phyloP scores from a whole-genome alignment of 2,888 invertebrate genomes.

The Furcula furcula region DNA sequence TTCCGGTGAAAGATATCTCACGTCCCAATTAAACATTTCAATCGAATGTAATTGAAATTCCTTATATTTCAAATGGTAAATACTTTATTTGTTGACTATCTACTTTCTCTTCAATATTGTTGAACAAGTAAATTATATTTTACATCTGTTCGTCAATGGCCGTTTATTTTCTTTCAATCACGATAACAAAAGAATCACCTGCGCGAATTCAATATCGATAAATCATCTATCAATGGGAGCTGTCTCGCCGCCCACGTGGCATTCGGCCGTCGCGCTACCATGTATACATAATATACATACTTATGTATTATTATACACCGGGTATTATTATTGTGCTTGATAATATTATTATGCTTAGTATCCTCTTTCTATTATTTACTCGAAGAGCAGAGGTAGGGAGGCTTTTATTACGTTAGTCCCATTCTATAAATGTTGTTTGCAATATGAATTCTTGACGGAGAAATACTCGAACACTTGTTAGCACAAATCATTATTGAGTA shows the following conservation, averaged over 20 bases:
- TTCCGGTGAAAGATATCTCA: slow-evolving; percentile 30
- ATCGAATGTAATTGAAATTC: slow-evolving; percentile 31
- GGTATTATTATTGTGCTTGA: no score
- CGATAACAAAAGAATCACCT: slow-evolving; percentile 41
- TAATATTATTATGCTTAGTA: no score
- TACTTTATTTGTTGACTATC: slow-evolving; percentile 14
- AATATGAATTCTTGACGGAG: slow-evolving; percentile 15
- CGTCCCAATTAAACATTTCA: slow-evolving; percentile 27
- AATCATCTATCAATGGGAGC: slow-evolving; percentile 53
- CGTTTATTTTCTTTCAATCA: slow-evolving; percentile 28
- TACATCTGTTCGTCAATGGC: slow-evolving; percentile 20
- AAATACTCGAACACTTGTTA: slow-evolving; percentile 20
- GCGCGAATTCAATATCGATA: slow-evolving; percentile 55
- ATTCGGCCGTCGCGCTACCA: slow-evolving; percentile 28
- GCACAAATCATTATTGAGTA: no score
- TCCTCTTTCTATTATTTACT: no score
- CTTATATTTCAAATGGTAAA: slow-evolving; percentile 17
- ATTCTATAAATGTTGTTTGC: no score
- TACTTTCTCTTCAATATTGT: slow-evolving; percentile 26
- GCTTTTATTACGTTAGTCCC: slow-evolving; percentile 30
- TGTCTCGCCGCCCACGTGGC: slow-evolving; percentile 39
- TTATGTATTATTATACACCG: no score
- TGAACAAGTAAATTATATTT: slow-evolving; percentile 16
- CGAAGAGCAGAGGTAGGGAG: no score
- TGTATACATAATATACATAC: no score